These are phyloP conservation scores for Coelopa pilipes DNA, from an alignment of 2,888 invertebrate genomes.

Conservation along the genomic window DNA sequence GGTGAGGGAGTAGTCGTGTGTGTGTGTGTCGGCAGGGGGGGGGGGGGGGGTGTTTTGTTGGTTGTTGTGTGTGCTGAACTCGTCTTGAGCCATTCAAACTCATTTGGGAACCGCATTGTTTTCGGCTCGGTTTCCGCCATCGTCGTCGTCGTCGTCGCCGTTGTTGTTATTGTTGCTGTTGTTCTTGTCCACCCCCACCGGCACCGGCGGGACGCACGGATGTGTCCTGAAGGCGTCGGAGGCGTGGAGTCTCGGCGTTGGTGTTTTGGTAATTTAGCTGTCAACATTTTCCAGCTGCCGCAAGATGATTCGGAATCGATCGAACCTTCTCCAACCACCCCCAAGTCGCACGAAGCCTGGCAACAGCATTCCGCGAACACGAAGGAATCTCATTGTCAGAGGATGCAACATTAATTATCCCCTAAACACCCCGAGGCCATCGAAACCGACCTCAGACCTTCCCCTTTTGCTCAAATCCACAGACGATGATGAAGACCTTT, in stretches of 20 bases:
- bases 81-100: conserved; percentile 39
- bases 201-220: neutral
- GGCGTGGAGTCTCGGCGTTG: neutral
- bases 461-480: no score
- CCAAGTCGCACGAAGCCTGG: no score
- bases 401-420: no score
- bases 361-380: no score
- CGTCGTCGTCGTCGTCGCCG: conserved; percentile 9
- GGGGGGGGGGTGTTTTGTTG: no score
- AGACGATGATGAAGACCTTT: no score
- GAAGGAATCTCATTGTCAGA: no score
- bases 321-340: no score
- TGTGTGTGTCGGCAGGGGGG: conserved; percentile 18
- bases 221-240: neutral
- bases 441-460: no score
- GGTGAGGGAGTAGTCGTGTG: neutral
- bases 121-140: conserved; percentile 13
- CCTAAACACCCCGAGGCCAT: no score
- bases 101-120: conserved; percentile 37
- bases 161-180: conserved; percentile 22
- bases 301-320: no score
- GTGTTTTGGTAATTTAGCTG: conserved; percentile 30
- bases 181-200: neutral
- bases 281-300: no score
- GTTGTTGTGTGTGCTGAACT: conserved; percentile 23